Evolutionary conservation across 2,888 invertebrate species (phyloP).

Genomic region (Melipona beecheii): DNA sequence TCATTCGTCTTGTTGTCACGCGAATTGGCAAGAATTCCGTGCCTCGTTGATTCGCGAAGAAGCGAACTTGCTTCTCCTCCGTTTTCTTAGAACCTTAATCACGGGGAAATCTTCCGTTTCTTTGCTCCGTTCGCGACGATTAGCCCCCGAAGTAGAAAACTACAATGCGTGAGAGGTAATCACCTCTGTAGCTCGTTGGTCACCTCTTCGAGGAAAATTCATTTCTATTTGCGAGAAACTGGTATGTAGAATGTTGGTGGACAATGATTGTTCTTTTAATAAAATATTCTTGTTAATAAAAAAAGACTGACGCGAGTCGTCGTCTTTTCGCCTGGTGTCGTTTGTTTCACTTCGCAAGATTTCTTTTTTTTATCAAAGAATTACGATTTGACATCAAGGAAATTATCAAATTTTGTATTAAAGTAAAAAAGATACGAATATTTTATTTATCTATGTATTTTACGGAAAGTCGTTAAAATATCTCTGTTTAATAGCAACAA

Average conservation of each 20-base stretch:
- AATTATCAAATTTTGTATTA: no score
- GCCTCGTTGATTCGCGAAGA: slow-evolving; percentile 13
- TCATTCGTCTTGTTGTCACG: slow-evolving; percentile 16
- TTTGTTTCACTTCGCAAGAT: no score
- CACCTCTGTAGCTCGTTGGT: background rate
- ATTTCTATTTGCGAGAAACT: background rate
- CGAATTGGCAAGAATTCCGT: slow-evolving; percentile 42
- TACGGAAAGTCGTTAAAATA: no score
- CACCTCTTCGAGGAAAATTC: background rate
- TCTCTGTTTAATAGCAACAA: no score
- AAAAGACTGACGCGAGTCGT: no score
- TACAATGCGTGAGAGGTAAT: background rate
- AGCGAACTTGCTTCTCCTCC: background rate
- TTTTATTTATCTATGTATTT: no score
- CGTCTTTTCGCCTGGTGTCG: no score
- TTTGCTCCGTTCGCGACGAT: background rate
- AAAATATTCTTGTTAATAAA: no score
- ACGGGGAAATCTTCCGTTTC: slow-evolving; percentile 1
- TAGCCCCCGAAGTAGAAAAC: background rate
- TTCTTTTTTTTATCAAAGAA: no score
- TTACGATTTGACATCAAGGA: no score
- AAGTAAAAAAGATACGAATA: no score
- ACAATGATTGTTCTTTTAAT: no score
- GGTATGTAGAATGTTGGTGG: background rate
- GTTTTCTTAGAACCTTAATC: slow-evolving; percentile 11